Evolutionary conservation across 2,888 invertebrate species (phyloP).

Genomic region (Oscheius onirici): DNA sequence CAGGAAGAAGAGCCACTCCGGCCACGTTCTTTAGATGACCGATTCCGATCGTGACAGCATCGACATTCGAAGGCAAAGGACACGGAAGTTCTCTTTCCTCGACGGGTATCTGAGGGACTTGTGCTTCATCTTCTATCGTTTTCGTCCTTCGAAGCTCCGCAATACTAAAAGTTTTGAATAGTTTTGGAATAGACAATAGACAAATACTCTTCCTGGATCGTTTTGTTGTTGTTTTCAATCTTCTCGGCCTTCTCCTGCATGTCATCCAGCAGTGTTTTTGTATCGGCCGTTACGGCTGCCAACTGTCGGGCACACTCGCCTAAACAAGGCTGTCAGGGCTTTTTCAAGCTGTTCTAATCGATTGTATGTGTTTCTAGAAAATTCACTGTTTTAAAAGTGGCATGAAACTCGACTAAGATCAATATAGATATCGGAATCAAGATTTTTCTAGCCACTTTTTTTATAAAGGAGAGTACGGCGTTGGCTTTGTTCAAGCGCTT

Average conservation of each 20-base stretch:
- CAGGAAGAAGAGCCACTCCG: conserved; percentile 46
- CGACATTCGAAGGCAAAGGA: conserved; percentile 49
- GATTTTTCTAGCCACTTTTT: no score
- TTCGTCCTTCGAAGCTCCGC: conserved; percentile 5
- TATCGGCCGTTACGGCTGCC: conserved; percentile 9
- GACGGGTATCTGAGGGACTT: conserved; percentile 9
- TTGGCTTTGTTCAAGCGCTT: no score
- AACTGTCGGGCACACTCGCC: conserved; percentile 28
- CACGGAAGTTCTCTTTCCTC: conserved; percentile 5
- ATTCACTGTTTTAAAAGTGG: no score
- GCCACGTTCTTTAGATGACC: conserved; percentile 46
- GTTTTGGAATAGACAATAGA: neutral
- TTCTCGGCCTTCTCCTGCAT: conserved; percentile 20
- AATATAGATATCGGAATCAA: no score
- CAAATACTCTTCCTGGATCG: conserved; percentile 25
- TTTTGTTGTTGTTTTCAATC: conserved; percentile 7
- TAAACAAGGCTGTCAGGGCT: neutral
- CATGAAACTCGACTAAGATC: no score
- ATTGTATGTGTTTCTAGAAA: no score
- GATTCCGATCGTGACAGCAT: conserved; percentile 47
- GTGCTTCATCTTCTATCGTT: conserved; percentile 33
- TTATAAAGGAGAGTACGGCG: no score
- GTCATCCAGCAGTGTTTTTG: conserved; percentile 26
- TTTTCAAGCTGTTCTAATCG: no score
- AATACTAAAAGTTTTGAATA: conserved; percentile 10